phyloP scores from a whole-genome alignment of 2,113 vertebrate species.

The Dendrocopos noguchii region DNA sequence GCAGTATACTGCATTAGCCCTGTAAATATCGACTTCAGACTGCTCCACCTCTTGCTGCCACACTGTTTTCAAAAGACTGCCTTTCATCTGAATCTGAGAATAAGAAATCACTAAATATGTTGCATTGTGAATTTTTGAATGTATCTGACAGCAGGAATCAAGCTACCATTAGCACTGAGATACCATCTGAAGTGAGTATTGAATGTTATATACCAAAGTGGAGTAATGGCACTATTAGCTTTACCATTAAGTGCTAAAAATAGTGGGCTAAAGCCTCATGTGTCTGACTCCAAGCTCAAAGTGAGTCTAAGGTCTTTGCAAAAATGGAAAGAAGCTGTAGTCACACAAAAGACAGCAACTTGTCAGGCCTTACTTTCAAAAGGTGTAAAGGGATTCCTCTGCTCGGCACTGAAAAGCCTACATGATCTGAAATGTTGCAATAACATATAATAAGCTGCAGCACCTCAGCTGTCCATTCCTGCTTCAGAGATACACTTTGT shows the following conservation, averaged over 20 bases:
- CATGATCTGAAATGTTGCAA: rapidly evolving
- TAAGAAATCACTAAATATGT: not conserved
- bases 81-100: not conserved
- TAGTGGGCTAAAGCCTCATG: not conserved
- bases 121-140: not conserved
- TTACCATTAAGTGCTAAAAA: slow-evolving; percentile 42
- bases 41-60: not conserved
- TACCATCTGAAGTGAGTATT: slow-evolving; percentile 9
- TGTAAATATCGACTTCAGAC: rapidly evolving
- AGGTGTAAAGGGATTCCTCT: not conserved
- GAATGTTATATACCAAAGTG: not conserved
- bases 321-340: not conserved
- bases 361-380: not conserved
- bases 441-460: not conserved
- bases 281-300: not conserved
- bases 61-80: not conserved
- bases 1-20: not conserved
- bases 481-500: not conserved
- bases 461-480: not conserved
- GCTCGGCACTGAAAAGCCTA: not conserved
- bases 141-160: not conserved
- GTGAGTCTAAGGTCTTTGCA: not conserved
- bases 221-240: slow-evolving; percentile 47
- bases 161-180: not conserved
- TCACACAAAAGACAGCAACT: not conserved